Evolutionary conservation across 1,140 invertebrate species (phyloP).

Genomic region (Radopholus similis): DNA sequence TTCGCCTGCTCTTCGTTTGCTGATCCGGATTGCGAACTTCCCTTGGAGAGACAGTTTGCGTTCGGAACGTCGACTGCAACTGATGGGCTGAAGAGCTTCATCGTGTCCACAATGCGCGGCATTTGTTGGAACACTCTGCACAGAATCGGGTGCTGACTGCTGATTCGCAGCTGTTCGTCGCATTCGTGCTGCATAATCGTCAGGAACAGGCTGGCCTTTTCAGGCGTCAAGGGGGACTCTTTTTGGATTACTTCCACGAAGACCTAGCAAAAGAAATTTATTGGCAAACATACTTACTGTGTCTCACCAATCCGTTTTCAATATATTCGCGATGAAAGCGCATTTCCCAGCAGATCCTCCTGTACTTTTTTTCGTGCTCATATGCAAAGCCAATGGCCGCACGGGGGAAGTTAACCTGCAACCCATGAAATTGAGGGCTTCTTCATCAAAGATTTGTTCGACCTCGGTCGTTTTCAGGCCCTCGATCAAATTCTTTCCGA

Average conservation of each 20-base stretch:
- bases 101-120: conserved; percentile 15
- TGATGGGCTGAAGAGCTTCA: conserved; percentile 20
- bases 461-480: conserved; percentile 41
- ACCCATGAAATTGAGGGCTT: not conserved
- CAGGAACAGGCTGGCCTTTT: conserved; percentile 30
- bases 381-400: conserved; percentile 39
- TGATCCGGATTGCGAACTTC: conserved; percentile 12
- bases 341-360: conserved; percentile 31
- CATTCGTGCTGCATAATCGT: conserved; percentile 22
- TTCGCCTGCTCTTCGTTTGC: not conserved
- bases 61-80: not conserved
- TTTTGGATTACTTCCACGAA: conserved; percentile 34
- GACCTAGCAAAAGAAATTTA: conserved; percentile 7
- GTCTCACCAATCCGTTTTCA: conserved; percentile 30
- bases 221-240: conserved; percentile 30
- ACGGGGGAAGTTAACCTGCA: conserved; percentile 39
- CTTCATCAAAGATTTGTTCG: not conserved
- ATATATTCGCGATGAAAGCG: conserved; percentile 36
- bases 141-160: conserved; percentile 21
- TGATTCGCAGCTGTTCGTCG: conserved; percentile 26
- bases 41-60: conserved; percentile 1
- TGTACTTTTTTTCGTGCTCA: conserved; percentile 16
- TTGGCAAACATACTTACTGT: not conserved
- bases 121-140: conserved; percentile 29
- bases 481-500: conserved; percentile 29